Evolutionary conservation across 2,797 vertebrate species (phyloP), one percentile per base, ranked within the genome.

Genomic region (Premnoplex brunnescens): DNA sequence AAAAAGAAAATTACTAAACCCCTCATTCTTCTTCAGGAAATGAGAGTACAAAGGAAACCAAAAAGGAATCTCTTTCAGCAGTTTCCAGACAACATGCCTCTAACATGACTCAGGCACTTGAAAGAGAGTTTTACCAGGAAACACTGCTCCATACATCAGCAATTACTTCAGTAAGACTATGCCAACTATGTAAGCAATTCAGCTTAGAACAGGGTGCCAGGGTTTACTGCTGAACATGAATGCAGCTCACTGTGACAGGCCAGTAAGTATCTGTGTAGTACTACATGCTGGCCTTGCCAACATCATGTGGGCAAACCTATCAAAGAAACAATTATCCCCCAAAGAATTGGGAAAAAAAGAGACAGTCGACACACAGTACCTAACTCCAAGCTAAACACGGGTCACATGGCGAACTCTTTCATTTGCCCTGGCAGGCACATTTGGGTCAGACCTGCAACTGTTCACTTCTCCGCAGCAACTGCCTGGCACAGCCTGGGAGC

Each of bases 51-150:
- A 91, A 89, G 48, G 74, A 87, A 97, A 76, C 14, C 74, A 90
- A 89, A 62, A 93, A 78, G 69, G 58, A 95, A 91, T 84, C 74
- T 92, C 74, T 94, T 90, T 86, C 91, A 90, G 90, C 55, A 48
- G 32, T 81, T 95, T 96, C 88, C 91, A 94, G 83, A 86, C 88
- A 88, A 66, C 80, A 75, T 95, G 90, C 93, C 90, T 96, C 30
- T 73, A 88, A 72, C 43, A 77, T 95, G 94, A 96, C 83, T 96
- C 93, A 90, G 80, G 51, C 91, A 86, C 91, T 95, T 84, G 83
- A 93, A 95, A 80, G 77, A 64, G 46, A 10, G 32, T 55, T 36
- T 72, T 55, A 79, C 75, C 51, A 32, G 4, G 18, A 77, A 91
- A 95, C 84, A 95, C 75, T 81, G 78, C 60, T 87, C 91, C 93